phyloP scores from a whole-genome alignment of 2,113 vertebrate genomes.

The Tiliqua scincoides region DNA sequence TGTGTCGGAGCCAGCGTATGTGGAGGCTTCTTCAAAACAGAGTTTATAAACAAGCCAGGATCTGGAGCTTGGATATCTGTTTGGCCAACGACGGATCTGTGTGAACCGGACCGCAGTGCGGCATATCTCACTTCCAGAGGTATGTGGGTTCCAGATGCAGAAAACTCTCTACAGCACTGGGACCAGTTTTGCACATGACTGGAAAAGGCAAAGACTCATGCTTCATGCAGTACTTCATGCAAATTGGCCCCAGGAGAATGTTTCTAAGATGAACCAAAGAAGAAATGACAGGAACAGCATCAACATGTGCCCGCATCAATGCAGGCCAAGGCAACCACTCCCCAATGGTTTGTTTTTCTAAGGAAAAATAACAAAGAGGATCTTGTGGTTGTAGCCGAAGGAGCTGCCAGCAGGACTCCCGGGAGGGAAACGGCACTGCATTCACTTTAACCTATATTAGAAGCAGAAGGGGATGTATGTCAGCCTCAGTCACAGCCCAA shows the following conservation, averaged over 20 bases:
- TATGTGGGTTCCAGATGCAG: too few species aligned
- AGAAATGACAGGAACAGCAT: slow-evolving; percentile 20
- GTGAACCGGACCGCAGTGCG: too few species aligned
- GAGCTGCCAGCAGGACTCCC: background rate
- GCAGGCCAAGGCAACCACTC: background rate
- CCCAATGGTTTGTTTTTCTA: slow-evolving; percentile 3
- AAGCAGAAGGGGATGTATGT: too few species aligned
- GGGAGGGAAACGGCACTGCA: background rate
- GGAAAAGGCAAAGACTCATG: background rate
- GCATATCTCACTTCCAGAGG: too few species aligned
- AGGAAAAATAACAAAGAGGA: background rate
- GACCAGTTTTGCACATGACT: background rate
- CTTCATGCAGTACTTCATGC: background rate
- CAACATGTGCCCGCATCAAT: background rate
- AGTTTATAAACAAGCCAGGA: too few species aligned
- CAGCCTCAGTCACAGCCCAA: too few species aligned
- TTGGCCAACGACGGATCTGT: too few species aligned
- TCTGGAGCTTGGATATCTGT: too few species aligned
- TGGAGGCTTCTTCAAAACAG: too few species aligned
- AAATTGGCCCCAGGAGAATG: background rate
- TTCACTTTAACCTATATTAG: too few species aligned
- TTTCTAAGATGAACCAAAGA: background rate
- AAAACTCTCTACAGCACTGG: background rate
- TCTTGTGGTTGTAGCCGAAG: background rate
- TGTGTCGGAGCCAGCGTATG: too few species aligned